Conservation (phyloP, 2,797 vertebrate genomes). For the Megaceryle alcyon region DNA sequence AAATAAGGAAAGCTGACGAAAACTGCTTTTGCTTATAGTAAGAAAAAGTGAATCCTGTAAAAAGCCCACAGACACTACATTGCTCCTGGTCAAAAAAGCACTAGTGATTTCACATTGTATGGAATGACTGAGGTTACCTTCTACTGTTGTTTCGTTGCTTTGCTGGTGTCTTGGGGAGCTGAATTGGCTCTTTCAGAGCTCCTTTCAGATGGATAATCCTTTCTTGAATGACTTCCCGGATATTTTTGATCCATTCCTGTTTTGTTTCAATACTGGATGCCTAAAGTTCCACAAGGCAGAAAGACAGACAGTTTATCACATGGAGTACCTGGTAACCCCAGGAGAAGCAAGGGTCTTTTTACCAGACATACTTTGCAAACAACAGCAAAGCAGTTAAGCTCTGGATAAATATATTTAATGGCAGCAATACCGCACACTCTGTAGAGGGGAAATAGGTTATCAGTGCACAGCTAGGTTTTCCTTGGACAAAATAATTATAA, state of each 20-base stretch:
- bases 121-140: constrained; percentile 80
- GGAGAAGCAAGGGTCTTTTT: neutral
- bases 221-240: constrained; percentile 98
- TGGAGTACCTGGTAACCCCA: neutral
- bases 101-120: neutral
- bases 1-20: neutral
- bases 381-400: constrained; percentile 44
- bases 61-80: neutral
- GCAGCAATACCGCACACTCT: neutral
- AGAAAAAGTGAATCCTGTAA: neutral
- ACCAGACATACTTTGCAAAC: neutral
- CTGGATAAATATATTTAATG: constrained; percentile 15
- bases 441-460: constrained; percentile 8
- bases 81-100: neutral
- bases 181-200: constrained; percentile 95
- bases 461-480: constrained; percentile 6
- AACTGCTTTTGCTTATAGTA: neutral
- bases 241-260: constrained; percentile 99
- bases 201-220: constrained; percentile 98
- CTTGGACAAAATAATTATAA: neutral
- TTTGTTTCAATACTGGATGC: constrained; percentile 94
- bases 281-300: constrained; percentile 74
- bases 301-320: neutral
- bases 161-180: constrained; percentile 93
- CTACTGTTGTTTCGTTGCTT: constrained; percentile 92